Evolutionary conservation across 2,888 invertebrate genomes (phyloP), one percentile per base, ranked within the genome.

Genomic region (Tupiocoris notatus): DNA sequence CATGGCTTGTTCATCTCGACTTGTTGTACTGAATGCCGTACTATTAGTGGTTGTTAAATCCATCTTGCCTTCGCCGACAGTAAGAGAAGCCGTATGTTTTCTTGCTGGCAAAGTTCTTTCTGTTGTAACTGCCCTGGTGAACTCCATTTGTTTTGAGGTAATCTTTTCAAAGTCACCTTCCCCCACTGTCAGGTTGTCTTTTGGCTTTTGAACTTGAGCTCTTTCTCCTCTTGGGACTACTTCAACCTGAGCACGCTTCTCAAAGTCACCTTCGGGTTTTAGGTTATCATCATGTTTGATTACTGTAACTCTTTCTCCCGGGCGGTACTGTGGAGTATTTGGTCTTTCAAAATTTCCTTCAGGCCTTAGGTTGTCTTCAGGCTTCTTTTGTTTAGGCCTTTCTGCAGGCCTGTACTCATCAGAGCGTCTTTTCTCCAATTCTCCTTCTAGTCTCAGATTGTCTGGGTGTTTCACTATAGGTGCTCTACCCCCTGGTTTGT

Each of bases 231-330:
- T 79, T 73, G 79, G 18, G 0, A 88, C 87, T 22, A 20, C 16
- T 23, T 25, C 59, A 9, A 82, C 83, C 81, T 84, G 88, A 57
- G 83, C 79, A 0, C 85, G 84, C 75, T 85, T 85, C 63, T 84
- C 84, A 81, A 87, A 87, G 57, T 87, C 86, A n/a, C 89, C 89
- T 81, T 88, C 88, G 2, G 86, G 85, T 78, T 82, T 83, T 0
- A 89, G 82, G 81, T 89, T 89, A 61, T 83, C 83, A 7, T 77
- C 64, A 7, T 80, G 82, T 68, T 80, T 81, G 1, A 80, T 79
- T 0, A 80, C 71, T 17, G 79, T 77, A 0, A 81, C 80, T 61
- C 82, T 79, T 76, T 82, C 82, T 57, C 75, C 68, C 3, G 66
- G 66, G n/a, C 59, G 17, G 21, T 39, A 67, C 22, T 22, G 24